Evolutionary conservation across 2,888 invertebrate species (phyloP).

Genomic region (Troides helena): DNA sequence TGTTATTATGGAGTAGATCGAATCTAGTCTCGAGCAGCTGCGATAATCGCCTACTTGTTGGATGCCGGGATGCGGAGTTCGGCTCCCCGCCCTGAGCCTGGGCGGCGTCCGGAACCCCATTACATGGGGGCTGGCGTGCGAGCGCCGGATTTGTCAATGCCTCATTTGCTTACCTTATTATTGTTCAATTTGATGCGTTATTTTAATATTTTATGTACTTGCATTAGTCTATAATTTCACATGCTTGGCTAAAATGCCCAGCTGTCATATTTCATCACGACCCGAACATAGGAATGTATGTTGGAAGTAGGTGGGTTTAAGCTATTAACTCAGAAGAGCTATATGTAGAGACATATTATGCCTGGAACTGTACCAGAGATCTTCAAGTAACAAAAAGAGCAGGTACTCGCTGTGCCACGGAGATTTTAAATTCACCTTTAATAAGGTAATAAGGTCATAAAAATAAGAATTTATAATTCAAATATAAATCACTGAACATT

Average conservation of each 20-base stretch:
- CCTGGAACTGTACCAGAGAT: not conserved
- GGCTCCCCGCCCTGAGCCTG: not conserved
- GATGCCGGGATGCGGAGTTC: slow-evolving; percentile 1
- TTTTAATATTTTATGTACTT: too few species aligned
- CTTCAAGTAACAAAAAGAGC: not conserved
- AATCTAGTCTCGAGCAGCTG: slow-evolving; percentile 12
- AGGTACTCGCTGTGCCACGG: too few species aligned
- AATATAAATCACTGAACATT: too few species aligned
- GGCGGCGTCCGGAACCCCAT: slow-evolving; percentile 10
- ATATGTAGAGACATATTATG: not conserved
- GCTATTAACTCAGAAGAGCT: not conserved
- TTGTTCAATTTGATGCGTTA: not conserved
- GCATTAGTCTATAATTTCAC: too few species aligned
- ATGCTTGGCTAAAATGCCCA: too few species aligned
- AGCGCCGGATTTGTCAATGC: slow-evolving; percentile 2
- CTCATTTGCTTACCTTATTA: slow-evolving; percentile 4
- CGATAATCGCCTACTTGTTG: slow-evolving; percentile 27
- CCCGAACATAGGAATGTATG: too few species aligned
- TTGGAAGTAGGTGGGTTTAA: not conserved
- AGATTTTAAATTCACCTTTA: too few species aligned
- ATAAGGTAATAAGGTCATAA: too few species aligned
- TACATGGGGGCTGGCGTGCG: slow-evolving; percentile 8
- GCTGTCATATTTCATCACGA: too few species aligned
- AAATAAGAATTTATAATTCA: too few species aligned
- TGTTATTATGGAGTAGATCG: slow-evolving; percentile 15